Evolutionary conservation across 2,888 invertebrate species (phyloP).

Genomic region (Leucania comma): DNA sequence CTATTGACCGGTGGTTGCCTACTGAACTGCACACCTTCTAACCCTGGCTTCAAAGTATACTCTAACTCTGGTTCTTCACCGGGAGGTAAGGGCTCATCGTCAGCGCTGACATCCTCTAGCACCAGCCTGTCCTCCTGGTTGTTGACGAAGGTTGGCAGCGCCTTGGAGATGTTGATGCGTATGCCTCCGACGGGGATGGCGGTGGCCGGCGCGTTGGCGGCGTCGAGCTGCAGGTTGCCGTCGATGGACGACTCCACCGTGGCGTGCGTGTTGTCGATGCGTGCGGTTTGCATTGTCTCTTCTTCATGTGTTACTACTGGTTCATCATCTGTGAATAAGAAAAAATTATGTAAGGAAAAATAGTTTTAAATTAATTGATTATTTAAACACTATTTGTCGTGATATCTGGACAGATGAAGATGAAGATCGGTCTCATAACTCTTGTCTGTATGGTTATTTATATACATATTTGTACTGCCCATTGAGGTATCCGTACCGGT

Average conservation of each 20-base stretch:
- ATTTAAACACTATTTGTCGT: no score
- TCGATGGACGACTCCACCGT: slow-evolving; percentile 93
- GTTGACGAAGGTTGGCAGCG: slow-evolving; percentile 79
- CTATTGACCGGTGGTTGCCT: slow-evolving; percentile 93
- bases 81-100: slow-evolving; percentile 90
- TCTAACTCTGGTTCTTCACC: slow-evolving; percentile 90
- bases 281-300: slow-evolving; percentile 73
- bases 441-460: no score
- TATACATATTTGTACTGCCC: no score
- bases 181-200: slow-evolving; percentile 91
- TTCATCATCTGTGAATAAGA: slow-evolving; percentile 83
- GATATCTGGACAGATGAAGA: no score
- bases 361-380: no score
- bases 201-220: slow-evolving; percentile 83
- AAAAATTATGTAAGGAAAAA: background rate
- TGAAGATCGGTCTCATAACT: no score
- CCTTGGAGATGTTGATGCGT: slow-evolving; percentile 95
- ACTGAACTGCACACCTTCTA: slow-evolving; percentile 92
- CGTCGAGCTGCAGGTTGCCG: slow-evolving; percentile 93
- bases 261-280: slow-evolving; percentile 89
- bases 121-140: slow-evolving; percentile 71
- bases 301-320: slow-evolving; percentile 89
- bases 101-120: slow-evolving; percentile 78
- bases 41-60: slow-evolving; percentile 91
- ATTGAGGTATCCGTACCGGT: no score